Conservation (phyloP, 2,888 invertebrate species). For the Clanis bilineata region DNA sequence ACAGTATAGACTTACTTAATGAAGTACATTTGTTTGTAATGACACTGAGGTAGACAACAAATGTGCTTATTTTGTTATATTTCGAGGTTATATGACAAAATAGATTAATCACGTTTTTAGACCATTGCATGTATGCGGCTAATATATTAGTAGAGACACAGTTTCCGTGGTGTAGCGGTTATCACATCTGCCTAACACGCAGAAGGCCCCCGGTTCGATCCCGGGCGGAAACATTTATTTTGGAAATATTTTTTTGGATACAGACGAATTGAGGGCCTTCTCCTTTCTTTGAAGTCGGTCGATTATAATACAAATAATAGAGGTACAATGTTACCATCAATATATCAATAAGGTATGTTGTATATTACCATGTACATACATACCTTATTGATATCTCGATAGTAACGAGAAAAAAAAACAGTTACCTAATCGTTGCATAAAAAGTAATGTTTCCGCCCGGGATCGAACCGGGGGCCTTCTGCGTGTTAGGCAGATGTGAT, state of each 20-base stretch:
- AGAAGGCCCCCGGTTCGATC: conserved; percentile 95
- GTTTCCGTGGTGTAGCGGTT: conserved; percentile 95
- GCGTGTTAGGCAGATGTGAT: conserved; percentile 96
- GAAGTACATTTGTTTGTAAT: no score
- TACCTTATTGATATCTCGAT: no score
- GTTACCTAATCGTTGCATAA: background rate
- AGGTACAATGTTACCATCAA: no score
- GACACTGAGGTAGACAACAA: background rate
- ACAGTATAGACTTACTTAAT: no score
- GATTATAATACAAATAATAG: no score
- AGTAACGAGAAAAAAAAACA: no score
- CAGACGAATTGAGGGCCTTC: no score
- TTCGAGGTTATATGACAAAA: background rate
- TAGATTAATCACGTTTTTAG: background rate
- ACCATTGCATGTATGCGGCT: background rate
- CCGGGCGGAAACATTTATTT: conserved; percentile 88
- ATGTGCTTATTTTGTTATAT: background rate
- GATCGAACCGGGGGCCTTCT: conserved; percentile 95
- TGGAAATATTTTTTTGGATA: no score
- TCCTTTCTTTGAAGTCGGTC: no score
- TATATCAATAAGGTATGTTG: no score
- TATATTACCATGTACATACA: no score
- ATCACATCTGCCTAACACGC: conserved; percentile 96
- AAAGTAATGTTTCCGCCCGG: conserved; percentile 88
- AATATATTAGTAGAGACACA: background rate